These are phyloP conservation scores for Ictidomys tridecemlineatus DNA, from an alignment of 2,113 vertebrate species.

Conservation along the genomic window DNA sequence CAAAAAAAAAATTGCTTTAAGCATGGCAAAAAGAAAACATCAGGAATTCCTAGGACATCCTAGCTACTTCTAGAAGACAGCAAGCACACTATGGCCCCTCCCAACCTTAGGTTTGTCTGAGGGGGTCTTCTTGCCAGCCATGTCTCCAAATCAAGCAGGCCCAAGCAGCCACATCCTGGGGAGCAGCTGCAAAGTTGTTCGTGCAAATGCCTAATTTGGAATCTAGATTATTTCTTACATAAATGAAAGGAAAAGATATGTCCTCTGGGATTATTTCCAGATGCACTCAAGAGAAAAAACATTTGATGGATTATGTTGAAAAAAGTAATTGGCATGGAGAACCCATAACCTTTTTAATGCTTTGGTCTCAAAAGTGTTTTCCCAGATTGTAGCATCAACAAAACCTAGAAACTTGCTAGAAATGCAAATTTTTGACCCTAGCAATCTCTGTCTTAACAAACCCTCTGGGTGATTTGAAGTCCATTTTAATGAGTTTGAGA, in stretches of 20 bases:
- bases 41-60: background rate
- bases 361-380: background rate
- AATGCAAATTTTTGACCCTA: background rate
- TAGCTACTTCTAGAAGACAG: background rate
- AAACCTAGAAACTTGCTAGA: background rate
- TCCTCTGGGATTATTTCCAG: slow-evolving; percentile 78
- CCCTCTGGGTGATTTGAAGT: background rate
- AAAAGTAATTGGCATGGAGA: background rate
- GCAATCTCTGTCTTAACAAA: background rate
- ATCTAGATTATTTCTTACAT: slow-evolving; percentile 75
- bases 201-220: slow-evolving; percentile 67
- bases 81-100: background rate
- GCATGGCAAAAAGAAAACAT: background rate
- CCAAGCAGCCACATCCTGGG: background rate
- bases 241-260: slow-evolving; percentile 75
- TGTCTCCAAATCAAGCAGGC: background rate
- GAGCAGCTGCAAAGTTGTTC: slow-evolving; percentile 68
- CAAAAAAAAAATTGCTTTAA: background rate
- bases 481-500: background rate
- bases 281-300: slow-evolving; percentile 57
- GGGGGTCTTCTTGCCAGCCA: background rate
- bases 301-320: slow-evolving; percentile 54
- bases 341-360: background rate
- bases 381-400: background rate
- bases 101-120: background rate